These are phyloP conservation scores for Eurytoma californica DNA, from an alignment of 2,888 invertebrate genomes.

Conservation along the genomic window DNA sequence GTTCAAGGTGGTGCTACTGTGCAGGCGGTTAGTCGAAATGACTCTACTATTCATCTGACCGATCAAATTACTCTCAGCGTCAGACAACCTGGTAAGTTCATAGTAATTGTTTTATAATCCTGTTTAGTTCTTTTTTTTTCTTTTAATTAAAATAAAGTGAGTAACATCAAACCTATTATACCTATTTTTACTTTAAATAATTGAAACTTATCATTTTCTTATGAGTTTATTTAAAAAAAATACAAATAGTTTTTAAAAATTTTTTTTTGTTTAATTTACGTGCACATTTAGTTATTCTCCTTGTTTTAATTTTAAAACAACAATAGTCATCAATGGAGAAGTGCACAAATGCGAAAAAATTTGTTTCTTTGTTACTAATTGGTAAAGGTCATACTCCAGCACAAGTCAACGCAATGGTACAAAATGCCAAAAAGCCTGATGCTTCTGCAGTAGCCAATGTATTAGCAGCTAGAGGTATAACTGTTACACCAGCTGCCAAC, in stretches of 20 bases:
- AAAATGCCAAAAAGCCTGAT: conserved; percentile 79
- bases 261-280: conserved; percentile 42
- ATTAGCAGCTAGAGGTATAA: conserved; percentile 86
- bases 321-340: conserved; percentile 57
- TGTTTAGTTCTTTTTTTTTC: background rate
- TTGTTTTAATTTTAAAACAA: conserved; percentile 48
- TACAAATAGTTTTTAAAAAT: conserved; percentile 16
- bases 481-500: conserved; percentile 82
- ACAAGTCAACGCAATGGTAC: conserved; percentile 66
- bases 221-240: background rate
- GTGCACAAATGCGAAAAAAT: conserved; percentile 60
- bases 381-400: conserved; percentile 71
- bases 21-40: conserved; percentile 68
- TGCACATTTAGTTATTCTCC: conserved; percentile 54
- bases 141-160: background rate
- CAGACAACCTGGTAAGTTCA: conserved; percentile 72
- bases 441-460: conserved; percentile 87
- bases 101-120: conserved; percentile 22
- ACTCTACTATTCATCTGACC: conserved; percentile 82
- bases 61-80: conserved; percentile 84
- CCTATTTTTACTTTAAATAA: too few species aligned
- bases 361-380: conserved; percentile 64
- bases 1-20: conserved; percentile 81
- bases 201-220: background rate
- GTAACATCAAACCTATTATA: too few species aligned